These are phyloP conservation scores for Tricholaema leucomelas DNA, from an alignment of 2,113 vertebrate genomes.

Conservation along the genomic window DNA sequence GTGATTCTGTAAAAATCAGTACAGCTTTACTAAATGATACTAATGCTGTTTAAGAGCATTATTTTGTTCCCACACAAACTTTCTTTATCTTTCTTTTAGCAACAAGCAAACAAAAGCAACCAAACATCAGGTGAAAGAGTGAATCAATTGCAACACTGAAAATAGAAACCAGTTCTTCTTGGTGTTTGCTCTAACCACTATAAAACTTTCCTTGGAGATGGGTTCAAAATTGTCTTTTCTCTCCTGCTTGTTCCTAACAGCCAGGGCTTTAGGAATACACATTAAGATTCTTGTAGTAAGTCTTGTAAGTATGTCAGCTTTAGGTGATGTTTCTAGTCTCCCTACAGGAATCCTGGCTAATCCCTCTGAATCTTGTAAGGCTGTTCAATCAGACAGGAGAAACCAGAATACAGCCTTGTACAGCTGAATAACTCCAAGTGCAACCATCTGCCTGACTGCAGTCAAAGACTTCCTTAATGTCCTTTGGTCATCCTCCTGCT, in stretches of 20 bases:
- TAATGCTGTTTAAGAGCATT: background rate
- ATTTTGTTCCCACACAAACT: background rate
- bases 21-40: background rate
- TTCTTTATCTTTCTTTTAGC: background rate
- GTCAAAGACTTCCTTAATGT: background rate
- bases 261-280: slow-evolving; percentile 9
- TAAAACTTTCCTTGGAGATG: slow-evolving; percentile 8
- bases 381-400: slow-evolving; percentile 25
- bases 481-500: background rate
- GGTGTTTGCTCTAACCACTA: background rate
- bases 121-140: background rate
- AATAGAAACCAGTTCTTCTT: background rate
- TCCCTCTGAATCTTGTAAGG: slow-evolving; percentile 51
- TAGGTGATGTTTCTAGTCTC: slow-evolving; percentile 30
- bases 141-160: background rate
- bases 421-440: background rate
- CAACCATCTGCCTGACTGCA: background rate
- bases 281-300: slow-evolving; percentile 44
- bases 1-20: background rate
- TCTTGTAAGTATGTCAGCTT: slow-evolving; percentile 52
- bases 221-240: slow-evolving; percentile 19
- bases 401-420: background rate
- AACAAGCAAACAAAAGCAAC: background rate
- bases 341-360: slow-evolving; percentile 48
- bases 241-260: background rate